phyloP scores from a whole-genome alignment of 1,140 invertebrate species.

The silkworm (Bombyx mori) region DNA sequence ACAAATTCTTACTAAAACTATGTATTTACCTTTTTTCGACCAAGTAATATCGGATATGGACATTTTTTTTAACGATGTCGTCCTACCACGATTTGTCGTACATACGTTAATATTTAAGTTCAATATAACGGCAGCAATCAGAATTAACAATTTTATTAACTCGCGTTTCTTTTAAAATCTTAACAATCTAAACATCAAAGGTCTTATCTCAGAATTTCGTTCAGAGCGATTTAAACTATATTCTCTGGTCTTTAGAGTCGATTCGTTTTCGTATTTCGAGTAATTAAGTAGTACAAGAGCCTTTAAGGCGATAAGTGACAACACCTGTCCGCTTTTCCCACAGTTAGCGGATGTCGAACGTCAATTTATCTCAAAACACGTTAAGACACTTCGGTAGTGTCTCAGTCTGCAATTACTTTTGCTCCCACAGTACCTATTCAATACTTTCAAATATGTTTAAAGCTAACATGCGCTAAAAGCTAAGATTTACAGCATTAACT shows the following conservation, averaged over 20 bases:
- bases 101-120: too few relatives aligned
- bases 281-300: constrained; percentile 32
- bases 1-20: too few relatives aligned
- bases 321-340: constrained; percentile 62
- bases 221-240: constrained; percentile 8
- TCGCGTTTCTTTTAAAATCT: too few relatives aligned
- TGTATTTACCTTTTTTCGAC: too few relatives aligned
- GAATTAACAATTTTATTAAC: too few relatives aligned
- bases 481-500: too few relatives aligned
- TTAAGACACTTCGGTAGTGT: constrained; percentile 23
- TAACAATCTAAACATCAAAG: neutral
- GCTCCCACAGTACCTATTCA: neutral
- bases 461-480: too few relatives aligned
- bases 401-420: constrained; percentile 8
- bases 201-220: constrained; percentile 9
- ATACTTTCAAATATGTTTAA: too few relatives aligned
- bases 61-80: too few relatives aligned
- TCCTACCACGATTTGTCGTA: too few relatives aligned
- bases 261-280: constrained; percentile 8
- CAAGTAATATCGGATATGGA: too few relatives aligned
- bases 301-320: constrained; percentile 45
- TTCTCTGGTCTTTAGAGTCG: constrained; percentile 2
- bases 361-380: constrained; percentile 50
- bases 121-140: too few relatives aligned
- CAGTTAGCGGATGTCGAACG: constrained; percentile 47